A percentile compares a stretch with the other conserved stretches of the same genome.
These are phyloP conservation scores for Suillia variegata DNA, from an alignment of 2,888 invertebrate species.

Conservation along the genomic window DNA sequence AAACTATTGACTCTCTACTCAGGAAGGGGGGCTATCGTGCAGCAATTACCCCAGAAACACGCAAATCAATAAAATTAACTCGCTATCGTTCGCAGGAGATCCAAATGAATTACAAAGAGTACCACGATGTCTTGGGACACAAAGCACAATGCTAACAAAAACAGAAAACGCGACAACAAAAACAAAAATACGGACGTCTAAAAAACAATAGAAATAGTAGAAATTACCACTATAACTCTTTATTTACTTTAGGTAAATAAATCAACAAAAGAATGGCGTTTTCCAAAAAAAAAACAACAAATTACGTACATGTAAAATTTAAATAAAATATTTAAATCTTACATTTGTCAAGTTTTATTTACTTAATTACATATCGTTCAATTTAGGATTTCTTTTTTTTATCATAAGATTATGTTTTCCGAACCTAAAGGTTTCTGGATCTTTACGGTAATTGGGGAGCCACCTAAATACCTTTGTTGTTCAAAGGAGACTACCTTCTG, in stretches of 20 bases:
- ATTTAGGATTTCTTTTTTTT: too few species aligned
- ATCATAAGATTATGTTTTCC: too few species aligned
- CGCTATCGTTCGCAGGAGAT: conserved; percentile 97
- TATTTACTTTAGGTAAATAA: conserved; percentile 18
- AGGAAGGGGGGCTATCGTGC: conserved; percentile 97
- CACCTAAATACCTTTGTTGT: too few species aligned
- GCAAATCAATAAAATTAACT: conserved; percentile 90
- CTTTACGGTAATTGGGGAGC: too few species aligned
- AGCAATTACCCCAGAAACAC: conserved; percentile 82
- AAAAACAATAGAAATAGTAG: conserved; percentile 11
- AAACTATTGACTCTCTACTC: conserved; percentile 96
- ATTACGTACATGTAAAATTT: conserved; percentile 7
- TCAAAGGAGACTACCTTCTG: too few species aligned
- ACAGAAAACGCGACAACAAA: conserved; percentile 28
- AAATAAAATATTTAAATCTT: neutral
- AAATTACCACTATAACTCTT: conserved; percentile 24
- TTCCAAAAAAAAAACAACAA: conserved; percentile 23
- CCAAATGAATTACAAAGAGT: conserved; percentile 85
- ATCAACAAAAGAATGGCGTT: conserved; percentile 11
- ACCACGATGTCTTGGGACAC: conserved; percentile 62
- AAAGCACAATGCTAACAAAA: conserved; percentile 61
- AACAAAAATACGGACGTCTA: conserved; percentile 6
- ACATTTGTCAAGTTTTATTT: too few species aligned
- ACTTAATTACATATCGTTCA: too few species aligned
- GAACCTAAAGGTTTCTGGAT: too few species aligned